A percentile compares a stretch with the other conserved stretches of the same genome.
Evolutionary conservation across 2,797 vertebrate genomes (phyloP).

Genomic region (Epinephelus awoara): DNA sequence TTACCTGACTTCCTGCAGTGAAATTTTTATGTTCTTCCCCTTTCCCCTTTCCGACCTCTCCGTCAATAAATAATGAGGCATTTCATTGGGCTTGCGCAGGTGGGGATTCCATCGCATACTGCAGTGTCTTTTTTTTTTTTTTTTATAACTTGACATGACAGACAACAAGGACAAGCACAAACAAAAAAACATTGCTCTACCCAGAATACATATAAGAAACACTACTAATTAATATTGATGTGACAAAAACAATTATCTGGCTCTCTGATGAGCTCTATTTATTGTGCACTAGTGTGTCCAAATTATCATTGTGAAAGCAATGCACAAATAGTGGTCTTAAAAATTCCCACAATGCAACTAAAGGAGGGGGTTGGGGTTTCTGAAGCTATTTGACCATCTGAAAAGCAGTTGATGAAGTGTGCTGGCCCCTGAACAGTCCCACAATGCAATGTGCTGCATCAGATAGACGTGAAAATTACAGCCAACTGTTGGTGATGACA

Average conservation of each 20-base stretch:
- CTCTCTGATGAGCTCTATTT: background rate
- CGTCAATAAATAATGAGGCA: constrained; percentile 58
- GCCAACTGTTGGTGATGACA: background rate
- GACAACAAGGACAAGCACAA: constrained; percentile 5
- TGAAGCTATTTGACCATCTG: background rate
- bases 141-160: constrained; percentile 1
- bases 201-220: background rate
- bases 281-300: background rate
- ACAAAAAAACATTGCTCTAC: background rate
- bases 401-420: no score
- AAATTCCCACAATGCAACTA: background rate
- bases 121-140: constrained; percentile 1
- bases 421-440: no score
- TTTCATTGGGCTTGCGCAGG: constrained; percentile 36
- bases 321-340: no score
- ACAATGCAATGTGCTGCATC: background rate
- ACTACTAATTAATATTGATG: background rate
- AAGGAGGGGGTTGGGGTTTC: background rate
- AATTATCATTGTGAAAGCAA: no score
- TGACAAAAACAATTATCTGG: background rate
- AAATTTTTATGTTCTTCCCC: constrained; percentile 41
- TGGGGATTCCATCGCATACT: constrained; percentile 30
- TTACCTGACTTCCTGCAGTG: constrained; percentile 58
- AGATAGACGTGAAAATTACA: background rate
- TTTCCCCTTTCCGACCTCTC: constrained; percentile 1